These are phyloP conservation scores for Pseudomyrmex sp. DNA, from an alignment of 1,140 invertebrate genomes.

Conservation along the genomic window DNA sequence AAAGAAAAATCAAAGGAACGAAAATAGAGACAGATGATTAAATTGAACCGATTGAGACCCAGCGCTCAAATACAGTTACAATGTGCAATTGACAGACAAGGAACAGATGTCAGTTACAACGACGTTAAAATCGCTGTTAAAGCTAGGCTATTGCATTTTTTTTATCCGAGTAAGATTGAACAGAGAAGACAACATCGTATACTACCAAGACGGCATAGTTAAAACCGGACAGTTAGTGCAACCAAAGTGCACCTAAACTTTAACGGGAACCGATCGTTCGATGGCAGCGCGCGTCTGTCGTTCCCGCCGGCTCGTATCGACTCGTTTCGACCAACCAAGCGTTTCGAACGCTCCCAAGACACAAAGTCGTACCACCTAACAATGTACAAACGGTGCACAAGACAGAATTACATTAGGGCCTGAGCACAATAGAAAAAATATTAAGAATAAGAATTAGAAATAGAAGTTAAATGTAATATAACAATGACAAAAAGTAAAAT, in stretches of 20 bases:
- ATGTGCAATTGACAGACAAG: too few relatives aligned
- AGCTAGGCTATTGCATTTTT: background rate
- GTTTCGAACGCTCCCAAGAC: background rate
- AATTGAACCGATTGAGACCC: too few relatives aligned
- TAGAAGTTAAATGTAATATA: too few relatives aligned
- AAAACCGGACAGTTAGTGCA: conserved; percentile 8
- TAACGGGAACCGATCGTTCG: conserved; percentile 67
- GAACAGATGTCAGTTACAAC: background rate
- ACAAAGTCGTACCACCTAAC: background rate
- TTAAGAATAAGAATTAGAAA: too few relatives aligned
- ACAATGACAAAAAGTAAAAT: too few relatives aligned
- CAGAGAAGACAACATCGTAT: background rate
- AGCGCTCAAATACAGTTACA: too few relatives aligned
- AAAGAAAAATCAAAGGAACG: too few relatives aligned
- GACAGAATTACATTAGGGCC: background rate
- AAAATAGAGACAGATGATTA: too few relatives aligned
- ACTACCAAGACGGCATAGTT: background rate
- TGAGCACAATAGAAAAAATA: too few relatives aligned
- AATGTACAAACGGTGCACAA: background rate
- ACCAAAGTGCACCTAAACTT: conserved; percentile 19
- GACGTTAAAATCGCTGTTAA: background rate
- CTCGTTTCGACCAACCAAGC: conserved; percentile 17
- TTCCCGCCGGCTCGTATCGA: conserved; percentile 58
- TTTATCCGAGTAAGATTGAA: background rate
- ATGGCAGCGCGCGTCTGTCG: conserved; percentile 48